Percentiles rank a stretch among this genome's conserved stretches.
Conservation (phyloP, 2,797 vertebrate genomes). For the Tokudaia muenninki region DNA sequence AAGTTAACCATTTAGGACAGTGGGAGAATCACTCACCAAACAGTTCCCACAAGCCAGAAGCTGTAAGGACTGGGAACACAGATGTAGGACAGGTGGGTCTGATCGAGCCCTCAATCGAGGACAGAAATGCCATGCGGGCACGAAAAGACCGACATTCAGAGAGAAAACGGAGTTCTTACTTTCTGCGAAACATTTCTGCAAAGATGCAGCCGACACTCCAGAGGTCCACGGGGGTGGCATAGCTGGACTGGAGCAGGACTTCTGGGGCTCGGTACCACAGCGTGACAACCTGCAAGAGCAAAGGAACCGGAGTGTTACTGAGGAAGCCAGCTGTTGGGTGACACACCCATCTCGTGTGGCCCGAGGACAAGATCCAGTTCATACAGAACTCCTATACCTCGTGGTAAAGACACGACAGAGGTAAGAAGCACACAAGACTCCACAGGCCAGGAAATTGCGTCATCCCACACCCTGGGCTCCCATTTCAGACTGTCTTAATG, state of each 20-base stretch:
- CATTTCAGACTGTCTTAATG: neutral
- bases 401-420: neutral
- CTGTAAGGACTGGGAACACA: neutral
- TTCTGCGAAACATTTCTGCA: slow-evolving; percentile 95
- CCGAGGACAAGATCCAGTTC: neutral
- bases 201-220: slow-evolving; percentile 97
- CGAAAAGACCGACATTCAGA: neutral
- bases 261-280: slow-evolving; percentile 96
- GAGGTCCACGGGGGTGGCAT: slow-evolving; percentile 95
- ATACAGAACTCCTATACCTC: slow-evolving; percentile 16
- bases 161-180: slow-evolving; percentile 88
- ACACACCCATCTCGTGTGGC: neutral
- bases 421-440: neutral
- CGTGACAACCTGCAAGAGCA: slow-evolving; percentile 93
- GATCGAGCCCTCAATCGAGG: neutral
- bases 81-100: neutral
- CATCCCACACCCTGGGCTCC: neutral
- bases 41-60: neutral
- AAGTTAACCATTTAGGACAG: neutral
- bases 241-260: slow-evolving; percentile 95
- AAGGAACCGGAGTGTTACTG: slow-evolving; percentile 52
- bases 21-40: neutral
- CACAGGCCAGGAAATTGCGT: slow-evolving; percentile 31
- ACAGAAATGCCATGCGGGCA: neutral
- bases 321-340: neutral